These are phyloP conservation scores for Allobates femoralis DNA, from an alignment of 2,797 vertebrate species.

Conservation along the genomic window DNA sequence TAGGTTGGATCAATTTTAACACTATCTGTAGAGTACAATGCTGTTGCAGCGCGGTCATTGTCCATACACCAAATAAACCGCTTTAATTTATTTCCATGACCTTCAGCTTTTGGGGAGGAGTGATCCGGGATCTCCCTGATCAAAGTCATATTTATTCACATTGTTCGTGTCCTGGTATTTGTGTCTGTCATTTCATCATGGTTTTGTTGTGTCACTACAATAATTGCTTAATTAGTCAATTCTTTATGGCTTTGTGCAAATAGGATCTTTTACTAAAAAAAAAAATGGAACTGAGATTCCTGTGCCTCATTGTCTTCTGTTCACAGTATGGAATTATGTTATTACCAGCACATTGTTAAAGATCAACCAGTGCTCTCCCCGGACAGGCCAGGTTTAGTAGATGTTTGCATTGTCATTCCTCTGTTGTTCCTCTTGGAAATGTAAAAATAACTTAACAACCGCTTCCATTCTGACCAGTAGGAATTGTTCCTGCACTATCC, in stretches of 20 bases:
- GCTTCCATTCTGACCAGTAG: too few relatives aligned
- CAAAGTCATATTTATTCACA: neutral
- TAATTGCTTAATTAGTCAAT: neutral
- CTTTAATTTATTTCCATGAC: constrained; percentile 33
- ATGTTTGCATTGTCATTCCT: neutral
- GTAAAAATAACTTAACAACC: neutral
- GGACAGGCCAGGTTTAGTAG: neutral
- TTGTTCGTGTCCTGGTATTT: neutral
- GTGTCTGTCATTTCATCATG: neutral
- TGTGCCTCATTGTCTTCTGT: neutral
- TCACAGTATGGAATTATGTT: neutral
- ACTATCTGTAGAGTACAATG: neutral
- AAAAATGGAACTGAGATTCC: neutral
- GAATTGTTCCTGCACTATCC: too few relatives aligned
- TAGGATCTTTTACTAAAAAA: neutral
- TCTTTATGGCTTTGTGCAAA: neutral
- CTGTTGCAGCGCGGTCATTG: neutral
- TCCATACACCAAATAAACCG: constrained; percentile 32
- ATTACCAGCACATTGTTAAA: too few relatives aligned
- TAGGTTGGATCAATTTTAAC: neutral
- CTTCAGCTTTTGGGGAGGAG: neutral
- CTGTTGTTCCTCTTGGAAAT: neutral
- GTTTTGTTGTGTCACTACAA: neutral
- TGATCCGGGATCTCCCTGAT: neutral
- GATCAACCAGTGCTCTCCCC: too few relatives aligned